Percentiles rank a stretch among this genome's conserved stretches.
Evolutionary conservation across 2,113 vertebrate species (phyloP).

Genomic region (Pangasianodon gigas): DNA sequence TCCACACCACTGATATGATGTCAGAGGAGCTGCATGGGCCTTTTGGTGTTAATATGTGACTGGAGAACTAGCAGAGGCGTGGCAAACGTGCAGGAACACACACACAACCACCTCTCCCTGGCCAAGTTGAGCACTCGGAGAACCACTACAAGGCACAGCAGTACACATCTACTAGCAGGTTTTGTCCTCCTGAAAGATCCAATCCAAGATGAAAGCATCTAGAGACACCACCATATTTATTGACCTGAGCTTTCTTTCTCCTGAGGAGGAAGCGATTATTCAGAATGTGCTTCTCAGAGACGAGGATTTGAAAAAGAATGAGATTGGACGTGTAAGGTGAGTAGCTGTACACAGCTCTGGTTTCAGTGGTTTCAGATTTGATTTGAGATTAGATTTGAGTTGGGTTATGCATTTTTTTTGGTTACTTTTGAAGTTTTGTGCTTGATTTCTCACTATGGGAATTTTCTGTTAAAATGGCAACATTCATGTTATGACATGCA

Average conservation of each 20-base stretch:
- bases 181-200: neutral
- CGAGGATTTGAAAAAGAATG: conserved; percentile 55
- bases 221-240: conserved; percentile 48
- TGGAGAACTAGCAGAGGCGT: conserved; percentile 8
- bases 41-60: conserved; percentile 26
- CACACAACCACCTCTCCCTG: neutral
- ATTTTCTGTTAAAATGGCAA: neutral
- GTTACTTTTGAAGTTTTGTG: neutral
- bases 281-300: conserved; percentile 61
- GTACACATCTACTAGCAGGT: neutral
- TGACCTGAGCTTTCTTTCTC: conserved; percentile 63
- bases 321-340: conserved; percentile 61
- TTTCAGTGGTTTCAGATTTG: neutral
- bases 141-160: too few relatives aligned
- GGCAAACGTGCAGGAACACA: conserved; percentile 13
- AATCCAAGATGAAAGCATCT: conserved; percentile 44
- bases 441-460: neutral
- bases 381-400: neutral
- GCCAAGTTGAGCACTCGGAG: neutral
- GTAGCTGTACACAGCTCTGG: neutral
- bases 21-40: neutral
- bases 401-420: neutral
- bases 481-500: neutral
- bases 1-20: conserved; percentile 1
- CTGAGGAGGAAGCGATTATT: conserved; percentile 58